These are phyloP conservation scores for Siniperca knerii DNA, from an alignment of 2,113 vertebrate genomes.

Conservation along the genomic window DNA sequence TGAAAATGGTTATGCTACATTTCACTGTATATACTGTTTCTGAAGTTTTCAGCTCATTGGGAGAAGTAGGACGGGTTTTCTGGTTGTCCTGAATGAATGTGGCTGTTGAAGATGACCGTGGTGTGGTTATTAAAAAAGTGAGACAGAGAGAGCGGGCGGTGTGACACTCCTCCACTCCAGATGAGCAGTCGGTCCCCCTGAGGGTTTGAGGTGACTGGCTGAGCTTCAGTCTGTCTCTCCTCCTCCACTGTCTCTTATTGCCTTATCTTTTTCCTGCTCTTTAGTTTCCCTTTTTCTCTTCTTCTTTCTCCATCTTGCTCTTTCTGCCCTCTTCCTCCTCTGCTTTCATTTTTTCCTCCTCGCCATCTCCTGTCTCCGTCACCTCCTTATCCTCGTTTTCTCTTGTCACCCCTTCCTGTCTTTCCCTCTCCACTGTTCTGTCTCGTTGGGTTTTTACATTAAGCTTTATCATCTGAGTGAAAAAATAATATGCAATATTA, in stretches of 20 bases:
- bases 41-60: background rate
- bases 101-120: background rate
- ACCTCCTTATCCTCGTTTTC: background rate
- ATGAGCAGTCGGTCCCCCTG: constrained; percentile 44
- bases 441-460: background rate
- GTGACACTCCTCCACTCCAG: constrained; percentile 60
- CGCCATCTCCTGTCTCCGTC: background rate
- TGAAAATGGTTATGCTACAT: background rate
- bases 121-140: constrained; percentile 35
- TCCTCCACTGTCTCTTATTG: constrained; percentile 7
- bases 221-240: constrained; percentile 37
- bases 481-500: background rate
- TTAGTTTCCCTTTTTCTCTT: background rate
- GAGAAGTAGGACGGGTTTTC: background rate
- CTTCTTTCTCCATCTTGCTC: background rate
- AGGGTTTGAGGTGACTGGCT: constrained; percentile 32
- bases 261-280: background rate
- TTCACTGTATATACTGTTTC: too few species aligned
- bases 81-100: constrained; percentile 1
- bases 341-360: background rate
- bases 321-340: background rate
- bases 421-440: background rate
- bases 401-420: background rate
- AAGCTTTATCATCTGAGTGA: constrained; percentile 7
- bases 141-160: constrained; percentile 9